A percentile compares a stretch with the other conserved stretches of the same genome.
phyloP scores from a whole-genome alignment of 2,113 vertebrate species.

The Cyprinodon brontotheroides region DNA sequence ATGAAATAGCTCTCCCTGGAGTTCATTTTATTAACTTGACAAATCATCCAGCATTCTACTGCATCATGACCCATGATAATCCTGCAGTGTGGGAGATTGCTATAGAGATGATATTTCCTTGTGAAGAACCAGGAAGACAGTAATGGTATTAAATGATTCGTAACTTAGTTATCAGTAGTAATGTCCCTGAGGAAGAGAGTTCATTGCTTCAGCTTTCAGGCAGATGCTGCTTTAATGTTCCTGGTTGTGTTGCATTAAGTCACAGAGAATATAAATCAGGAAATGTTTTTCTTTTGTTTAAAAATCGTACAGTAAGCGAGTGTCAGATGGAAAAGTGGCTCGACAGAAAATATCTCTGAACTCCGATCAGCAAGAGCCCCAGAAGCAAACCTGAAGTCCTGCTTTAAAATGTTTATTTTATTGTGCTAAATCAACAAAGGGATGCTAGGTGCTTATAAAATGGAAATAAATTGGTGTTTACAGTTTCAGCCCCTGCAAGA shows the following conservation, averaged over 20 bases:
- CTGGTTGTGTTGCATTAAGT: constrained; percentile 13
- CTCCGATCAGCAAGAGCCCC: no score
- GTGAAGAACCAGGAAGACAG: constrained; percentile 44
- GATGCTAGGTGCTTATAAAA: no score
- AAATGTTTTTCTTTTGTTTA: background rate
- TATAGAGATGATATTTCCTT: constrained; percentile 49
- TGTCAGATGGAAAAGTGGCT: background rate
- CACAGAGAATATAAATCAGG: background rate
- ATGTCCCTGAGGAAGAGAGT: constrained; percentile 60
- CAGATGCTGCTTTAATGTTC: constrained; percentile 20
- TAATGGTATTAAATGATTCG: constrained; percentile 74
- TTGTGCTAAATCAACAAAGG: no score
- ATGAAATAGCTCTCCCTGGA: constrained; percentile 58
- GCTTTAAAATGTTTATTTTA: no score
- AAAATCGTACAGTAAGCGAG: background rate
- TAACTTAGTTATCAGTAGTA: constrained; percentile 68
- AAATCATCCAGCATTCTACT: constrained; percentile 58
- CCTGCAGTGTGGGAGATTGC: constrained; percentile 32
- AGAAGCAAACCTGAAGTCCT: background rate
- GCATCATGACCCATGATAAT: constrained; percentile 68
- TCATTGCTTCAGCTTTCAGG: constrained; percentile 29
- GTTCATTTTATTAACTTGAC: constrained; percentile 72
- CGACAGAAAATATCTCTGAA: background rate
- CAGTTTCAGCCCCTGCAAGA: no score
- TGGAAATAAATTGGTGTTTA: no score